Conservation (phyloP, 2,113 vertebrate genomes). For the Prolemur simus region DNA sequence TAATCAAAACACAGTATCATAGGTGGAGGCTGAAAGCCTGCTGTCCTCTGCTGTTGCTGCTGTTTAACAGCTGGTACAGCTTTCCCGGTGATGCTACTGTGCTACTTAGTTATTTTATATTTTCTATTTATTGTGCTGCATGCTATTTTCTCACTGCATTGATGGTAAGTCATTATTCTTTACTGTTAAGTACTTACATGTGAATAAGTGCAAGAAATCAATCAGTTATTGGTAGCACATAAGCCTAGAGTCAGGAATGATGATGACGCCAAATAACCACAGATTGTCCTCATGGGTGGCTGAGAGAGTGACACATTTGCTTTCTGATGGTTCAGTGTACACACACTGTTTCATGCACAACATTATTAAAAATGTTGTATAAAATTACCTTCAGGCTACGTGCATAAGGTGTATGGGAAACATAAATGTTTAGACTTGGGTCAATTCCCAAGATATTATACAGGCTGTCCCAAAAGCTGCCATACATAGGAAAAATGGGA, state of each 20-base stretch:
- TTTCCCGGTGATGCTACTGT: not conserved
- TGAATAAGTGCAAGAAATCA: not conserved
- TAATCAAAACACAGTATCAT: not conserved
- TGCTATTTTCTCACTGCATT: not conserved
- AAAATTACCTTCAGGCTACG: not conserved
- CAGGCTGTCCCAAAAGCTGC: too few relatives aligned
- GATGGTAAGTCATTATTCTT: not conserved
- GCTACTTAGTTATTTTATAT: not conserved
- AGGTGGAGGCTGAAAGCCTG: not conserved
- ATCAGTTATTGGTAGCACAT: not conserved
- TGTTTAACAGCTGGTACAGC: not conserved
- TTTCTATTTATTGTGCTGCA: too few relatives aligned
- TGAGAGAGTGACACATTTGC: not conserved
- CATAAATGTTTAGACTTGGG: not conserved
- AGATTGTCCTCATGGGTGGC: not conserved
- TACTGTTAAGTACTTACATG: not conserved
- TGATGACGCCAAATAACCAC: not conserved
- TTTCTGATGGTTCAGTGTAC: not conserved
- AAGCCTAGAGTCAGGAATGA: not conserved
- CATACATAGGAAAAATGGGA: too few relatives aligned
- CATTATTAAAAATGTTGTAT: not conserved
- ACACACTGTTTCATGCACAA: not conserved
- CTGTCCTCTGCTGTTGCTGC: accelerated
- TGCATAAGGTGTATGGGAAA: not conserved
- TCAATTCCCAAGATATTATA: not conserved